Conservation (phyloP, 2,888 invertebrate species). For the Axea sp. region DNA sequence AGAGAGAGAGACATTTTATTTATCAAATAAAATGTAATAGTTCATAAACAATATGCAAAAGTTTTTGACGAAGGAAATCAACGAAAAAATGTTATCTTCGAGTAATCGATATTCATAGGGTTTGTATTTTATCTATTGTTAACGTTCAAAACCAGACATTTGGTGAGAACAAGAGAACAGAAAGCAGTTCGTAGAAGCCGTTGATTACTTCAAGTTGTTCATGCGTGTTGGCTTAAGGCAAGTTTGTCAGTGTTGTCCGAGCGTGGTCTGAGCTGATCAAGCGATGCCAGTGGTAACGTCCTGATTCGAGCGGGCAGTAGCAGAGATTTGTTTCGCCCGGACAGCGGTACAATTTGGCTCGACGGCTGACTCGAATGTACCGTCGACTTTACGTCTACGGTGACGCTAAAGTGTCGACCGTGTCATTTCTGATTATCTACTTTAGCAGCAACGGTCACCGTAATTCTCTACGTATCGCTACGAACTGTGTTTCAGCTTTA, state of each 20-base stretch:
- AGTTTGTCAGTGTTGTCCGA: conserved; percentile 58
- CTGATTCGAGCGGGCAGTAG: conserved; percentile 55
- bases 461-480: conserved; percentile 4
- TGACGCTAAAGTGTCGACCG: conserved; percentile 45
- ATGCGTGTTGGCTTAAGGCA: conserved; percentile 50
- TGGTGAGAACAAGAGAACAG: conserved; percentile 21
- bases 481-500: conserved; percentile 2
- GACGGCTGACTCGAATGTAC: conserved; percentile 27
- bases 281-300: conserved; percentile 42
- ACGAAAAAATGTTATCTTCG: too few species aligned
- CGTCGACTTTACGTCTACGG: conserved; percentile 17
- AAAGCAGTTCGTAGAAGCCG: conserved; percentile 32
- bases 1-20: too few species aligned
- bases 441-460: conserved; percentile 14
- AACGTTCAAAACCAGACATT: conserved; percentile 7
- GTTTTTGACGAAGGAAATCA: too few species aligned
- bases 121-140: conserved; percentile 6
- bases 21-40: too few species aligned
- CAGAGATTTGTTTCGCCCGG: conserved; percentile 53
- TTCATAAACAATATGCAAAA: too few species aligned
- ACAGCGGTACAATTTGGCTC: conserved; percentile 45
- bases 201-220: conserved; percentile 47
- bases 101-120: too few species aligned
- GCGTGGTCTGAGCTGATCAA: conserved; percentile 55
- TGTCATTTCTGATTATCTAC: conserved; percentile 37